Base-by-base conservation (phyloP, 2,797 vertebrate species). In the Platyrinchus mystaceus region DNA sequence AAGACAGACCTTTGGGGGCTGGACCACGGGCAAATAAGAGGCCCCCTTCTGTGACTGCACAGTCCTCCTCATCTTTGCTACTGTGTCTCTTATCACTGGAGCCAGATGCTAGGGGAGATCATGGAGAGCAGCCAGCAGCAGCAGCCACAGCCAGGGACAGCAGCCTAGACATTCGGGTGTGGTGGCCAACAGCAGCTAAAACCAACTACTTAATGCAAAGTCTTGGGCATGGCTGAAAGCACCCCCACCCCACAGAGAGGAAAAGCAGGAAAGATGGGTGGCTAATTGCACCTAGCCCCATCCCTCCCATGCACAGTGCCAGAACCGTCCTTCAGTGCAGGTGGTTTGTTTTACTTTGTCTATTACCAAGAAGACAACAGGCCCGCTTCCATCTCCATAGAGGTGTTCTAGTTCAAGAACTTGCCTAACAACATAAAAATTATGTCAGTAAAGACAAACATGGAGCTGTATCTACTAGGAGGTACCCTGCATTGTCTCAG, bases 71-170 rank as follows among this genome's bases (percentile, higher is more conserved):
- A 11, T 77, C 76, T 77, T 69, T 4, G 5, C 68, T 52, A 3
- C 43, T 16, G 7, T 14, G 39, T 3, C 32, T 73, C 89, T 97
- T 95, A 94, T 97, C 96, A 94, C 43, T 21, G 36, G 19, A 30
- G 69, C 84, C 93, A 96, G 87, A 95, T 76, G 91, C 34, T 7
- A 5, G 17, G 37, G 36, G 58, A 82, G 41, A 17, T 6, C 1
- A 11, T 27, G 27, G 22, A 53, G 44, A 55, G 24, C 43, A 89
- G 82, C 55, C 81, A 67, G 53, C 59, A 87, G 55, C 60, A 91
- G 44, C 55, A 87, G n/a, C 17, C 26, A 46, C 55, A 84, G 30
- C 15, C 26, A 49, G 74, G 56, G 46, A 71, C 85, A 92, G 84
- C 18, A 67, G 49, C 44, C 49, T 23, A 26, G 22, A 80, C 41